phyloP scores from a whole-genome alignment of 2,797 vertebrate species.

The Hipposideros larvatus region DNA sequence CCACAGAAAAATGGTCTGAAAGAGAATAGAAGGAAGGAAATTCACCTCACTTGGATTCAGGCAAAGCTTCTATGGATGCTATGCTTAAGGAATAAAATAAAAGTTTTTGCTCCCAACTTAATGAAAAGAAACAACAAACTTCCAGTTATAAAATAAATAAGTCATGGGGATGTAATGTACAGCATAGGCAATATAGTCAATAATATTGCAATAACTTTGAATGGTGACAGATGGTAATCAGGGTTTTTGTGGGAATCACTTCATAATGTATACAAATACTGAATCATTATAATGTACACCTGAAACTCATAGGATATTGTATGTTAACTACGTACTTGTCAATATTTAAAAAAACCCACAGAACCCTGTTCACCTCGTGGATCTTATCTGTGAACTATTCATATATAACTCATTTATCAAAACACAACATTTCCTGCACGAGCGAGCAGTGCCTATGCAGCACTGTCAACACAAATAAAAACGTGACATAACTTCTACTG shows the following conservation, averaged over 20 bases:
- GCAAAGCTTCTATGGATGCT: background rate
- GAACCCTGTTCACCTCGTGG: background rate
- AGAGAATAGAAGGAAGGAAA: background rate
- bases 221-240: background rate
- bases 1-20: background rate
- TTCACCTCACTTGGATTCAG: background rate
- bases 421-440: background rate
- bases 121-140: background rate
- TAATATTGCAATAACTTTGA: background rate
- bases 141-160: background rate
- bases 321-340: background rate
- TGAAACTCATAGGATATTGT: background rate
- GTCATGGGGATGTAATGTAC: background rate
- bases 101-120: background rate
- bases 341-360: background rate
- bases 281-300: background rate
- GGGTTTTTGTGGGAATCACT: background rate
- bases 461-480: background rate
- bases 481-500: background rate
- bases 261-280: background rate
- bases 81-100: background rate
- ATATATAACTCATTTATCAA: background rate
- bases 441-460: background rate
- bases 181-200: background rate
- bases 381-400: background rate